Evolutionary conservation across 2,113 vertebrate genomes (phyloP).

Genomic region (Lophius piscatorius): DNA sequence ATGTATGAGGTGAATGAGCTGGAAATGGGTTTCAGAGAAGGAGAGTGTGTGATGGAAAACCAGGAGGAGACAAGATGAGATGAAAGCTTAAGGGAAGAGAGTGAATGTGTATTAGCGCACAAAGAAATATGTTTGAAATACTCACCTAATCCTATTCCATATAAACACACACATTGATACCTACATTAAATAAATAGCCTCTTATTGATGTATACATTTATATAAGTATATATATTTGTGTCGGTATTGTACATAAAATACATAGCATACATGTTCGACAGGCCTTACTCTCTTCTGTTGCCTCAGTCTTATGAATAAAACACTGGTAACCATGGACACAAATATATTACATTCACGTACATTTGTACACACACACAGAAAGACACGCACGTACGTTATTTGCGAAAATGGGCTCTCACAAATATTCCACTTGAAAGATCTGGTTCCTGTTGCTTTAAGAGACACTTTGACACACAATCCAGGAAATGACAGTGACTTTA

Average conservation of each 20-base stretch:
- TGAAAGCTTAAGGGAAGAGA: neutral
- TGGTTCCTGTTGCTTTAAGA: too few species aligned
- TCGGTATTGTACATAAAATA: slow-evolving; percentile 13
- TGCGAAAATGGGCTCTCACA: too few species aligned
- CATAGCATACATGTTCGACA: slow-evolving; percentile 1
- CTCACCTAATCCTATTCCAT: neutral
- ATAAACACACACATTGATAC: slow-evolving; percentile 5
- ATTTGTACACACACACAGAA: slow-evolving; percentile 7
- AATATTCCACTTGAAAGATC: too few species aligned
- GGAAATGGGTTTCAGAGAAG: too few species aligned
- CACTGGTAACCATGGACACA: slow-evolving; percentile 19
- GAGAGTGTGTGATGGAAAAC: too few species aligned
- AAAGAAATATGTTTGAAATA: too few species aligned
- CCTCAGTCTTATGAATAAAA: slow-evolving; percentile 48
- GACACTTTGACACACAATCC: too few species aligned
- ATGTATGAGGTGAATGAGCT: too few species aligned
- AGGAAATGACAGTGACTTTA: too few species aligned
- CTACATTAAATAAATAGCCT: neutral
- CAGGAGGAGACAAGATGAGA: too few species aligned
- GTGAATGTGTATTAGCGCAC: neutral
- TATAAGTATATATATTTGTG: slow-evolving; percentile 7
- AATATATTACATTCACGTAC: slow-evolving; percentile 1
- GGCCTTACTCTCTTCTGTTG: slow-evolving; percentile 1
- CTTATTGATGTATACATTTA: neutral
- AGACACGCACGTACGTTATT: neutral